Percentiles rank a stretch among this genome's conserved stretches.
Evolutionary conservation across 2,888 invertebrate genomes (phyloP).

Genomic region (Lymantria monacha): DNA sequence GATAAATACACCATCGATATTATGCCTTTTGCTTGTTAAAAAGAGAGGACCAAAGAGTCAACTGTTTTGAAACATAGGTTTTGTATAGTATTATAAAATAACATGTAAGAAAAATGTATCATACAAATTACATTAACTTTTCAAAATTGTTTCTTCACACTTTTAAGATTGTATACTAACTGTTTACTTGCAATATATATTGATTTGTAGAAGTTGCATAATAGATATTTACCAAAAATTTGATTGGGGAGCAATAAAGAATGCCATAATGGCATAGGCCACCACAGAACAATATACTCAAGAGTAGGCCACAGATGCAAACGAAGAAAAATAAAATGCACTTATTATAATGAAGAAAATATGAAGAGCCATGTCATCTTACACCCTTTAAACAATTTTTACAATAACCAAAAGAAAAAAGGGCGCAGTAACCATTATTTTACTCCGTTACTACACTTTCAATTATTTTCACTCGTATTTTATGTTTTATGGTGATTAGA

Average conservation of each 20-base stretch:
- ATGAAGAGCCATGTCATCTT: too few species aligned
- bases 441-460: too few species aligned
- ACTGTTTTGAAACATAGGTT: constrained; percentile 68
- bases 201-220: background rate
- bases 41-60: constrained; percentile 77
- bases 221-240: background rate
- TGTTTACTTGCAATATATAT: background rate
- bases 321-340: too few species aligned
- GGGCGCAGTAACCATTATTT: too few species aligned
- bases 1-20: constrained; percentile 48
- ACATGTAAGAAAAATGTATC: constrained; percentile 57
- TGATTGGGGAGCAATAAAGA: background rate
- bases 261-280: too few species aligned
- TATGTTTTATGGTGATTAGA: too few species aligned
- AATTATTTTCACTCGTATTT: too few species aligned
- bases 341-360: too few species aligned
- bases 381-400: too few species aligned
- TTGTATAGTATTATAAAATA: constrained; percentile 55
- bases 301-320: too few species aligned
- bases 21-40: constrained; percentile 76
- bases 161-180: background rate
- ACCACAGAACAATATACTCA: too few species aligned
- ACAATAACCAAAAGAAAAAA: too few species aligned
- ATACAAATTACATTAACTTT: constrained; percentile 41
- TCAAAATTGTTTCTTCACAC: constrained; percentile 1